Evolutionary conservation across 2,113 vertebrate species (phyloP), one percentile per base, ranked within the genome.

Genomic region (Rhodinocichla rosea): DNA sequence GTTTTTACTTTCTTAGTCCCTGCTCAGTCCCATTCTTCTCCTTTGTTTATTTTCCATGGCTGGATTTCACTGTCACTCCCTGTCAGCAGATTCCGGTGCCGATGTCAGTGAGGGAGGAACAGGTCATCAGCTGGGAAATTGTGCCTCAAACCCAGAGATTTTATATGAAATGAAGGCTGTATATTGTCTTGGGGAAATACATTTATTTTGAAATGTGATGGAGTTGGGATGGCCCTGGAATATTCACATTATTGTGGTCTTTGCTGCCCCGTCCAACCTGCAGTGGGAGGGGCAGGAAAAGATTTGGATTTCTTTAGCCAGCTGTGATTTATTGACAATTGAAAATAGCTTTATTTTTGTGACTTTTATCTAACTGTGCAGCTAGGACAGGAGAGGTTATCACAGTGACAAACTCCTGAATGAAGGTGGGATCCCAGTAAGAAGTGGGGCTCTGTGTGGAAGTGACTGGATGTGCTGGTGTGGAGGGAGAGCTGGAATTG

Each of bases 351-450:
- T 77, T 65, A 4, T 57, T 5, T 71, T 42, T 70, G 33, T 68
- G 67, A 27, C 44, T 49, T 7, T 0, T 5, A 0, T 7, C 2
- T 1, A 6, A 3, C 39, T 30, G 42, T 42, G 57, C 75, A 59
- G 71, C 44, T 55, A 10, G 64, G 40, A 35, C 44, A 68, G 39
- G 59, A 50, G 56, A 26, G 55, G 6, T 69, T 42, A 6, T 24
- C 4, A 0, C 16, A 39, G 65, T 2, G 6, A 53, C 40, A 52
- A 75, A 12, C 50, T 26, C 5, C 5, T 2, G 6, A 55, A 4
- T 0, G 1, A 5, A 19, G 33, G 1, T 28, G 40, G 37, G 53
- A 30, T 57, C 52, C 60, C 68, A 30, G 47, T 24, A 22, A 26
- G 45, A 10, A 24, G 12, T 3, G 39, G 47, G 30, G 20, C 39